Base-by-base conservation (phyloP, 1,140 invertebrate species). In the Cherax quadricarinatus region DNA sequence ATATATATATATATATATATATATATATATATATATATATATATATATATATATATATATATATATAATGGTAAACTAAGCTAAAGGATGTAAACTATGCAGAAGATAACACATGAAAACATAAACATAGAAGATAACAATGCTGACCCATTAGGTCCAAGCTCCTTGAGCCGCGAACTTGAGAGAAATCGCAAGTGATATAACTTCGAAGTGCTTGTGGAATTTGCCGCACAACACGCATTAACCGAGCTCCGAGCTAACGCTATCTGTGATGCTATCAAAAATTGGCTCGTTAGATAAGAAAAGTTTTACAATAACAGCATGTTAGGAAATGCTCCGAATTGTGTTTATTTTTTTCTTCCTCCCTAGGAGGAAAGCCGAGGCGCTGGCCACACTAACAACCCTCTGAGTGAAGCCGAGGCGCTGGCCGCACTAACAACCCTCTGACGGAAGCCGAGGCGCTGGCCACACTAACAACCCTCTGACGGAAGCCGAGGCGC, bases 11-110 rank as follows among this genome's bases (percentile, higher is more conserved):
- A 70, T 70, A 70, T 70, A 70, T 70, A n/a, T 70, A 70, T 70
- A 70, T 70, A 70, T 70, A 70, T 70, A 70, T 70, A 18, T 70
- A 70, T 70, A 70, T 57, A 57, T 57, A 57, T 57, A 57, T 70
- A 70, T 70, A 70, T 70, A 70, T 70, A 70, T 70, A 70, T 70
- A 70, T 70, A 70, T 70, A 70, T 70, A 70, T 70, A 70, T 70
- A 70, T 70, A 70, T 70, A 70, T 70, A 21, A 21, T 16, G 62
- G 62, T 16, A 21, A 16, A 70, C 62, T 16, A 3, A 7, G 14
- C 14, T 57, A 14, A 57, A 57, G 53, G 3, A 57, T 57, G 53
- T 10, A 57, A 57, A 57, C 9, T 14, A 1, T 14, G 9, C 53
- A 57, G 5, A 14, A 57, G 53, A 57, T 57, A 57, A 6, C 14